phyloP scores from a whole-genome alignment of 2,113 vertebrate genomes.

The Aythya baeri region DNA sequence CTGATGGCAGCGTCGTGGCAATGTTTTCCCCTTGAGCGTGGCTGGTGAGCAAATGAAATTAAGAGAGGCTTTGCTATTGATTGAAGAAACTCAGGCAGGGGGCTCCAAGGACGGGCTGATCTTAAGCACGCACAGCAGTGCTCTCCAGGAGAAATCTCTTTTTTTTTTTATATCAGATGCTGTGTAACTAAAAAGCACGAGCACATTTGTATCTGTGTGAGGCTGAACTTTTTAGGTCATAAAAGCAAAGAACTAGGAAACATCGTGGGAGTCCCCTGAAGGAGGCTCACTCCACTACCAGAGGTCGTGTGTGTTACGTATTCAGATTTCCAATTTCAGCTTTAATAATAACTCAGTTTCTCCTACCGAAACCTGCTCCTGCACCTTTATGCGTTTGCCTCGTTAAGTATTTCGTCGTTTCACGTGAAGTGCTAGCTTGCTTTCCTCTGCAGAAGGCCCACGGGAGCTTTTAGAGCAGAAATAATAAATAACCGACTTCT shows the following conservation, averaged over 20 bases:
- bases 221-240: neutral
- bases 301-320: neutral
- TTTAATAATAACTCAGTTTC: neutral
- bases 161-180: neutral
- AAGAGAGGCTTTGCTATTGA: conserved; percentile 37
- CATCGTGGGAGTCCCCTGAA: neutral
- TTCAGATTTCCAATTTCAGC: neutral
- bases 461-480: neutral
- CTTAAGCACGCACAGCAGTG: conserved; percentile 1
- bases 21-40: neutral
- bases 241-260: neutral
- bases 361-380: neutral
- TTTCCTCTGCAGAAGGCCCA: neutral
- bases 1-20: neutral
- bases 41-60: conserved; percentile 26
- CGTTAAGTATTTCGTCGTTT: neutral
- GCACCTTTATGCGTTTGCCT: neutral
- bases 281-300: neutral
- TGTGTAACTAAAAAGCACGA: neutral
- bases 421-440: neutral
- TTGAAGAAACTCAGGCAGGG: neutral
- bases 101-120: neutral
- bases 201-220: neutral
- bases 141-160: neutral
- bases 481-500: conserved; percentile 26